These are phyloP conservation scores for Mixornis gularis DNA, from an alignment of 2,113 vertebrate genomes.

Conservation along the genomic window DNA sequence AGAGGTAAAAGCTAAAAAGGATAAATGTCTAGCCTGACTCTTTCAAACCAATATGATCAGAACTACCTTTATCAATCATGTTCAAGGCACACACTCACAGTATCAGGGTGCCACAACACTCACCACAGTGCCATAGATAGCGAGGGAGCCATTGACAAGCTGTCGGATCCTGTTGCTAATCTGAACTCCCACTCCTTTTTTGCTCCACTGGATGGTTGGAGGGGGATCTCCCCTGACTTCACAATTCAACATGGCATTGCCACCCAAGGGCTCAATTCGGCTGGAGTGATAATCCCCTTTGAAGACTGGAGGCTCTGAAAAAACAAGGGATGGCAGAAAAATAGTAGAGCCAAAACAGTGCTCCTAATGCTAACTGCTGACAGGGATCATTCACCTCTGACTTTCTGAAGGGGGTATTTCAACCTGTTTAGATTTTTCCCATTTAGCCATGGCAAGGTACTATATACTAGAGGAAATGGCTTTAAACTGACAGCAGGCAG, in stretches of 20 bases:
- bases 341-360: not conserved
- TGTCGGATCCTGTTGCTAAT: slow-evolving; percentile 83
- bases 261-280: slow-evolving; percentile 86
- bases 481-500: not conserved
- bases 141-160: slow-evolving; percentile 89
- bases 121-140: slow-evolving; percentile 93
- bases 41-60: not conserved
- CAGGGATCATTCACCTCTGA: not conserved
- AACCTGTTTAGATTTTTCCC: not conserved
- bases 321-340: not conserved
- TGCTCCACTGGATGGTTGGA: slow-evolving; percentile 92
- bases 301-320: slow-evolving; percentile 91
- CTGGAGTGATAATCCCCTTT: slow-evolving; percentile 85
- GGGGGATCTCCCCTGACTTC: slow-evolving; percentile 91
- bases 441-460: not conserved
- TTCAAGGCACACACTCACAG: not conserved
- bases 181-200: slow-evolving; percentile 79
- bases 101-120: not conserved
- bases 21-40: not conserved
- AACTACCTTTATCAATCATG: not conserved
- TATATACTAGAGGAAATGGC: not conserved
- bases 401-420: not conserved
- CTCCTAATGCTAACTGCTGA: not conserved
- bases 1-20: not conserved
- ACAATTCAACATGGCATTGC: slow-evolving; percentile 89